Conservation (phyloP, 2,797 vertebrate species). For the Sibirionetta formosa region DNA sequence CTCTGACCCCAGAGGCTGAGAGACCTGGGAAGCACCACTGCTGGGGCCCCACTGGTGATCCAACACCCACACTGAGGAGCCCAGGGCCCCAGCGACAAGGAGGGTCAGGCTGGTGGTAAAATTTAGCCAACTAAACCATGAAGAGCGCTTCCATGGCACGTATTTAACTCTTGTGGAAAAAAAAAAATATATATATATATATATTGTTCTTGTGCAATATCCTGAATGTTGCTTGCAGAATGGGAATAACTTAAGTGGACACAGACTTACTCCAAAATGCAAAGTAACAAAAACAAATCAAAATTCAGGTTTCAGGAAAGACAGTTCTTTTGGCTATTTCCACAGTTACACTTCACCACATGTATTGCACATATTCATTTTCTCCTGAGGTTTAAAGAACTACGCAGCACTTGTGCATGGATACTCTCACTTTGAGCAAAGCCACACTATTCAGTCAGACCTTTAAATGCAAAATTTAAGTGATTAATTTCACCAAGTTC, state of each 20-base stretch:
- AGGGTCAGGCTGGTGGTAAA: neutral
- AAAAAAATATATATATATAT: no score
- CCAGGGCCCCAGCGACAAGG: neutral
- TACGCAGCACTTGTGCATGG: neutral
- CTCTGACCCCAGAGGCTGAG: fast-evolving
- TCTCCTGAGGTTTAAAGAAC: conserved; percentile 38
- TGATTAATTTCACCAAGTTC: conserved; percentile 47
- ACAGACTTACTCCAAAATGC: neutral
- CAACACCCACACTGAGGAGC: fast-evolving
- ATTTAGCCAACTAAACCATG: neutral
- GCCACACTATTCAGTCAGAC: neutral
- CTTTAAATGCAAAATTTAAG: neutral
- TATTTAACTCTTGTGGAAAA: neutral
- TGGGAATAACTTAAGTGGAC: neutral
- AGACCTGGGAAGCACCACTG: fast-evolving
- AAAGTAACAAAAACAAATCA: neutral
- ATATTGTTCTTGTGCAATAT: neutral
- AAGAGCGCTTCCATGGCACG: neutral
- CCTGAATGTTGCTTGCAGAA: neutral
- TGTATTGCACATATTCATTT: conserved; percentile 31
- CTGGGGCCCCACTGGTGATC: fast-evolving
- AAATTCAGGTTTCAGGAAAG: neutral
- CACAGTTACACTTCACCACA: conserved; percentile 10
- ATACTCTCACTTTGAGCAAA: conserved; percentile 40
- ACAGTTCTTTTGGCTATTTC: conserved; percentile 22